Percentiles rank a stretch among this genome's conserved stretches.
Conservation (phyloP, 2,113 vertebrate species). For the Clarias macrocephalus region DNA sequence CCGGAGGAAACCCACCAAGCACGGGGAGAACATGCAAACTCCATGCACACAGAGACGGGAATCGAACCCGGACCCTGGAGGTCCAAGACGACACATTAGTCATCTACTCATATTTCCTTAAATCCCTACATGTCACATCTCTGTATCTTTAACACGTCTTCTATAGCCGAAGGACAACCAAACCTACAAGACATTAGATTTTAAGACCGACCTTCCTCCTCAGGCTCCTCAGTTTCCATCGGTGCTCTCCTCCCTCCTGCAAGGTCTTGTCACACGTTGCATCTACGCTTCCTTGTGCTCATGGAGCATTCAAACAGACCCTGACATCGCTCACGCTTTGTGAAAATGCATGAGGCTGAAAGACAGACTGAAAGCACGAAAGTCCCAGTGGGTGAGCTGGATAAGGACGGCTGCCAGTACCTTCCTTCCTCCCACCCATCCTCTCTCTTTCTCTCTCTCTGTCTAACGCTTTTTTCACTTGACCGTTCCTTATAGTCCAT, state of each 20-base stretch:
- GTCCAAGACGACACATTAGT: neutral
- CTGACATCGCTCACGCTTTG: slow-evolving; percentile 9
- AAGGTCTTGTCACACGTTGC: neutral
- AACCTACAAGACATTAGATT: neutral
- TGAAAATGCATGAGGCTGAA: slow-evolving; percentile 33
- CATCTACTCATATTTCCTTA: neutral
- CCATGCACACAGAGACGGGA: too few species aligned
- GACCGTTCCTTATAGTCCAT: neutral
- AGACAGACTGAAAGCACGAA: slow-evolving; percentile 34
- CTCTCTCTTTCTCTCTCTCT: slow-evolving; percentile 23
- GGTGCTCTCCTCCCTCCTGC: neutral
- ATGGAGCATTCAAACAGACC: neutral
- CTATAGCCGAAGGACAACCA: neutral
- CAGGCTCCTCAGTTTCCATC: slow-evolving; percentile 33
- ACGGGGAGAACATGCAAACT: too few species aligned
- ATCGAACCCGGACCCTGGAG: too few species aligned
- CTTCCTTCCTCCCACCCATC: slow-evolving; percentile 45
- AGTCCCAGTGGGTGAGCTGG: slow-evolving; percentile 33
- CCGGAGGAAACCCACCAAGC: too few species aligned
- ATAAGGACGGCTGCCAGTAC: slow-evolving; percentile 61
- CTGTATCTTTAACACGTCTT: neutral
- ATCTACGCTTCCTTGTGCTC: neutral
- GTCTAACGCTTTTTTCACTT: slow-evolving; percentile 23
- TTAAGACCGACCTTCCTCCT: slow-evolving; percentile 29
- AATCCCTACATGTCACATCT: neutral